A percentile compares a stretch with the other conserved stretches of the same genome.
phyloP scores from a whole-genome alignment of 2,888 invertebrate species.

The Pandemis heparana region DNA sequence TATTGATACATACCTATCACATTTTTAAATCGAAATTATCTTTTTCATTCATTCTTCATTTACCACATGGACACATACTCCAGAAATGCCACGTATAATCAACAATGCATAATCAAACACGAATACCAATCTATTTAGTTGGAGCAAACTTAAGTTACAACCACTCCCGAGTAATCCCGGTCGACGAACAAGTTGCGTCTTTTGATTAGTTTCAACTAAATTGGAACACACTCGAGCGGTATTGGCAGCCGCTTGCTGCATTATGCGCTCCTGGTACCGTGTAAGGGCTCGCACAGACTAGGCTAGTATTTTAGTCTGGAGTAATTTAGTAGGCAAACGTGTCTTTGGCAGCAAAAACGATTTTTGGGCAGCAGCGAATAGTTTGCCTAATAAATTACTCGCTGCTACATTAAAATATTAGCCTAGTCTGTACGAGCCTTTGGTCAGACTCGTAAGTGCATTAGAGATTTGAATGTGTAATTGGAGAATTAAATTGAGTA shows the following conservation, averaged over 20 bases:
- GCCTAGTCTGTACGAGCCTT: no score
- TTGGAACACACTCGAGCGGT: slow-evolving; percentile 36
- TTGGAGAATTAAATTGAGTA: background rate
- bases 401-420: no score
- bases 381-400: no score
- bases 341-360: no score
- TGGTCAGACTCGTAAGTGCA: background rate
- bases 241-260: slow-evolving; percentile 26
- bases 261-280: slow-evolving; percentile 23
- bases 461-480: slow-evolving; percentile 1
- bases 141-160: slow-evolving; percentile 26
- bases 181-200: slow-evolving; percentile 37
- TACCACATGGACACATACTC: background rate
- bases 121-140: slow-evolving; percentile 33
- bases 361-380: no score
- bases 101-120: slow-evolving; percentile 12
- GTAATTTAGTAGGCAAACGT: no score
- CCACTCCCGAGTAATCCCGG: slow-evolving; percentile 27
- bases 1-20: no score
- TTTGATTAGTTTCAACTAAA: slow-evolving; percentile 41
- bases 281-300: no score
- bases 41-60: background rate
- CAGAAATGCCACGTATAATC: background rate
- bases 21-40: background rate
- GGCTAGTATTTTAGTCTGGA: no score